phyloP scores from a whole-genome alignment of 1,140 invertebrate species.

The Drosophila trapezifrons region DNA sequence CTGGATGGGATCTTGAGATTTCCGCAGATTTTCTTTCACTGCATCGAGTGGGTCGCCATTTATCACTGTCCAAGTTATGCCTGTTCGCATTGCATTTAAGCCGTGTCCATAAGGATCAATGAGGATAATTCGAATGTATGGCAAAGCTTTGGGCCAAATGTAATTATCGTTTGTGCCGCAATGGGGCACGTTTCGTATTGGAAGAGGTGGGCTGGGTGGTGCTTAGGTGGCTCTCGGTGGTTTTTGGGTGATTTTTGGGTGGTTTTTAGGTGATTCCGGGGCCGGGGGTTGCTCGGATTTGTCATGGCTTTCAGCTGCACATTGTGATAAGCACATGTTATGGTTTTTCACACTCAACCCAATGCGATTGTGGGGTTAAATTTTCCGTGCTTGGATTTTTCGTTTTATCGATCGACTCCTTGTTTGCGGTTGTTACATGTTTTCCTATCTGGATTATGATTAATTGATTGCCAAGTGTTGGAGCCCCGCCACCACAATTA shows the following conservation, averaged over 20 bases:
- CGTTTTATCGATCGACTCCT: conserved; percentile 61
- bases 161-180: conserved; percentile 79
- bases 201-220: conserved; percentile 45
- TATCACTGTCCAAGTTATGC: conserved; percentile 69
- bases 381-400: conserved; percentile 54
- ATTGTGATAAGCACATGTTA: conserved; percentile 81
- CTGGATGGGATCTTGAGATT: conserved; percentile 48
- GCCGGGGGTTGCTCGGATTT: conserved; percentile 64
- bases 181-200: conserved; percentile 74
- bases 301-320: conserved; percentile 76
- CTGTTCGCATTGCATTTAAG: conserved; percentile 63
- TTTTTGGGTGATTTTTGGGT: conserved; percentile 19
- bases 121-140: conserved; percentile 73
- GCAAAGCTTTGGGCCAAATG: conserved; percentile 59
- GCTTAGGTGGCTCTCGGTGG: conserved; percentile 4
- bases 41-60: conserved; percentile 59
- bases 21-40: conserved; percentile 50
- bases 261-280: conserved; percentile 6
- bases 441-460: conserved; percentile 76
- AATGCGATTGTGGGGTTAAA: conserved; percentile 26
- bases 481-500: conserved; percentile 35
- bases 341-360: conserved; percentile 68
- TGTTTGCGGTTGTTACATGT: conserved; percentile 71
- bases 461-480: conserved; percentile 73
- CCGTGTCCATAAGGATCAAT: conserved; percentile 76